These are phyloP conservation scores for Chaetops frenatus DNA, from an alignment of 2,113 vertebrate genomes.

Conservation along the genomic window DNA sequence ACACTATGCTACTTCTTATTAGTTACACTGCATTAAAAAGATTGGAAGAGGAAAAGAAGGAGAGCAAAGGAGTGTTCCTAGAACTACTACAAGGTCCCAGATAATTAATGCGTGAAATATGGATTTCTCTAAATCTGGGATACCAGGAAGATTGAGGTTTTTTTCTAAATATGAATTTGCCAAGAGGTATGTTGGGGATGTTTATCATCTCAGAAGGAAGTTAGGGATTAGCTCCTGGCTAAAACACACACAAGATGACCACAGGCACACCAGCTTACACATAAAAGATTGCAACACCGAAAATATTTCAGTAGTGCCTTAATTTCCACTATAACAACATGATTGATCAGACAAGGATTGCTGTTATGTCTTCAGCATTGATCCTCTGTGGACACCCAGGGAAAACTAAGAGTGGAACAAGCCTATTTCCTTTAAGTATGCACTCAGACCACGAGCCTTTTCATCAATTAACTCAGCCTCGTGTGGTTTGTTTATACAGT, in stretches of 20 bases:
- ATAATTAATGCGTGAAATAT: neutral
- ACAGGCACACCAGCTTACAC: neutral
- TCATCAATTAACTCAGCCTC: neutral
- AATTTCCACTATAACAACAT: neutral
- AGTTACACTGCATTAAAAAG: constrained; percentile 30
- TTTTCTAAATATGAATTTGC: neutral
- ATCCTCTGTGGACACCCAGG: neutral
- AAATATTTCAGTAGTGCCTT: neutral
- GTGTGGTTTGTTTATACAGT: neutral
- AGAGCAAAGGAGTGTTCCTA: neutral
- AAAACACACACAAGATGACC: neutral
- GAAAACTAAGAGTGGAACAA: neutral
- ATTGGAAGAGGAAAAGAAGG: neutral
- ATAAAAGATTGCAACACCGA: neutral
- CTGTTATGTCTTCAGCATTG: neutral
- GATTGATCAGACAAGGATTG: neutral
- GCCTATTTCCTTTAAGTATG: neutral
- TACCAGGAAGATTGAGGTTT: neutral
- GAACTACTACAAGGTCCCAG: neutral
- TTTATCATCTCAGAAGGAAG: neutral
- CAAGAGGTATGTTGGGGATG: neutral
- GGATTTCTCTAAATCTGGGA: neutral
- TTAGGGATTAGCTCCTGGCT: neutral
- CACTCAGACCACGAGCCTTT: neutral
- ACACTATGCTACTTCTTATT: constrained; percentile 23